Evolutionary conservation across 1,140 invertebrate genomes (phyloP).

Genomic region (Steinernema feltiae): DNA sequence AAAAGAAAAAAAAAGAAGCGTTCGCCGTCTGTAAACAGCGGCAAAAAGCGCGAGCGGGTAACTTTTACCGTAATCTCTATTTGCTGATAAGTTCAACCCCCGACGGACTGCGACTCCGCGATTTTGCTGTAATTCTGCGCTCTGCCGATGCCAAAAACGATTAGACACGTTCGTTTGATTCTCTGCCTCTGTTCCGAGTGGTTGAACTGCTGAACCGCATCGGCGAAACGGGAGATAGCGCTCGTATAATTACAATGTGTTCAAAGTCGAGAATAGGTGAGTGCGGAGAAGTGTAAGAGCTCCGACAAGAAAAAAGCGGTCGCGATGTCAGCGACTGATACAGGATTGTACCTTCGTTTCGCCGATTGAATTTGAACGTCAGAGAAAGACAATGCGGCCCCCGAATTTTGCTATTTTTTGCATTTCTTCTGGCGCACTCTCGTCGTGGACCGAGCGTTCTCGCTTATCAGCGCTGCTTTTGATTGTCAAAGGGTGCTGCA

Average conservation of each 20-base stretch:
- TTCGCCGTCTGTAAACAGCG: neutral
- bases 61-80: neutral
- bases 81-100: neutral
- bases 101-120: too few relatives aligned
- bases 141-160: neutral
- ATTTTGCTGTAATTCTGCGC: too few relatives aligned
- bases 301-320: conserved; percentile 5
- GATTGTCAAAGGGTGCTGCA: too few relatives aligned
- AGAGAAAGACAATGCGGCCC: neutral
- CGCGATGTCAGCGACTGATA: neutral
- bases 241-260: neutral
- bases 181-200: too few relatives aligned
- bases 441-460: too few relatives aligned
- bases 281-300: neutral
- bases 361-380: neutral
- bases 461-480: too few relatives aligned
- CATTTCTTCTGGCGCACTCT: neutral
- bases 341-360: neutral
- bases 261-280: neutral
- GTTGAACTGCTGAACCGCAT: neutral
- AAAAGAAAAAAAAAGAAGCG: neutral
- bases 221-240: neutral
- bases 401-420: neutral
- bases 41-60: neutral
- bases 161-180: neutral